phyloP scores from a whole-genome alignment of 2,113 vertebrate species.

The Ondatra zibethicus region DNA sequence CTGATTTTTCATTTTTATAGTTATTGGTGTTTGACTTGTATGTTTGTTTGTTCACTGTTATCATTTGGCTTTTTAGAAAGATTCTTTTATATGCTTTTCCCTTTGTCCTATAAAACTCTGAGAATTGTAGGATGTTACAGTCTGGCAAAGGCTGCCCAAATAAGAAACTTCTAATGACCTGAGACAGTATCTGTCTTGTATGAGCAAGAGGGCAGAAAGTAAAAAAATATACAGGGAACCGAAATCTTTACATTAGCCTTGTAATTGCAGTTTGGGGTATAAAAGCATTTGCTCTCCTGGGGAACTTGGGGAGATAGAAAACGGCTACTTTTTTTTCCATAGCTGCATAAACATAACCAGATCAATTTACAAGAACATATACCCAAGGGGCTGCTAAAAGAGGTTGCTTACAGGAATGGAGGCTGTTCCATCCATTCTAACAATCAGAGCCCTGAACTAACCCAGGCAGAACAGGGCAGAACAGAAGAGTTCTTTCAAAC shows the following conservation, averaged over 20 bases:
- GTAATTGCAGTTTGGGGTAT: background rate
- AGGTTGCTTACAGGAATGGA: background rate
- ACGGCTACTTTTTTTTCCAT: background rate
- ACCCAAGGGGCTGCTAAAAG: background rate
- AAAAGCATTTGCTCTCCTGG: background rate
- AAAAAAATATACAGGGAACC: background rate
- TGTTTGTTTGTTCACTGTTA: background rate
- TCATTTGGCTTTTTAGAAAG: background rate
- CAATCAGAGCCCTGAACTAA: background rate
- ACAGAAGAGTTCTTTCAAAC: background rate
- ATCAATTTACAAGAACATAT: background rate
- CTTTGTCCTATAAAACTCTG: background rate
- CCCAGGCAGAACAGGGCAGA: background rate
- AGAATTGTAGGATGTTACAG: background rate
- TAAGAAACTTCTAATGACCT: background rate
- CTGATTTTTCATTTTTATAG: background rate
- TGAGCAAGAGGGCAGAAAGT: background rate
- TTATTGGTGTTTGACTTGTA: background rate
- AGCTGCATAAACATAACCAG: background rate
- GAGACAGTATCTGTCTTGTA: background rate
- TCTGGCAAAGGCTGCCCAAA: background rate
- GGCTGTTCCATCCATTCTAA: background rate
- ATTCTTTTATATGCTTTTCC: background rate
- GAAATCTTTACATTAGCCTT: background rate
- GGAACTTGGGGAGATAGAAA: background rate